These are phyloP conservation scores for Drosophila tropicalis DNA, from an alignment of 1,140 invertebrate genomes.

Conservation along the genomic window DNA sequence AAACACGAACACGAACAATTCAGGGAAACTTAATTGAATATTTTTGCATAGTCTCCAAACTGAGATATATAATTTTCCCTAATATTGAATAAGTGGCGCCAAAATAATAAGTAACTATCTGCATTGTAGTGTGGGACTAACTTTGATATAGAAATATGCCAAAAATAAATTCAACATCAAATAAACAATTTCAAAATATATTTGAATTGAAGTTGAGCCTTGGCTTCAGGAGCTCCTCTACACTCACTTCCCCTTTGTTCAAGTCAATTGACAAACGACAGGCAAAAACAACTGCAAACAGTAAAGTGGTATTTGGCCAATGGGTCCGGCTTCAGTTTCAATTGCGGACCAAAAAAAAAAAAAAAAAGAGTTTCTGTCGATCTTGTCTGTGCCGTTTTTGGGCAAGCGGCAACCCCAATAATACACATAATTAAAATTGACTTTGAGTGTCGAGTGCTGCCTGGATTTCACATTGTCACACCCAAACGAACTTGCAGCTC, in stretches of 20 bases:
- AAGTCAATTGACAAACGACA: constrained; percentile 65
- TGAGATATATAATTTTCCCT: neutral
- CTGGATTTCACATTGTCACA: constrained; percentile 59
- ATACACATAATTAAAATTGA: constrained; percentile 81
- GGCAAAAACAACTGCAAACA: constrained; percentile 41
- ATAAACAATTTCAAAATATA: no score
- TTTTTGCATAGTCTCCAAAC: constrained; percentile 6
- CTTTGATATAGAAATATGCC: no score
- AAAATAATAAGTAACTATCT: constrained; percentile 49
- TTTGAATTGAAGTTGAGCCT: neutral
- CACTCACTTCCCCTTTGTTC: neutral
- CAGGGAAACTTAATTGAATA: constrained; percentile 4
- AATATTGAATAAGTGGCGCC: constrained; percentile 21
- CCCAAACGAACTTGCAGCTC: constrained; percentile 39
- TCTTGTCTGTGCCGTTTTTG: constrained; percentile 70
- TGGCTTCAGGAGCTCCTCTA: constrained; percentile 1
- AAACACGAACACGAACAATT: neutral
- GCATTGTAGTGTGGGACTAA: no score
- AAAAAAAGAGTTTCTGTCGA: constrained; percentile 15
- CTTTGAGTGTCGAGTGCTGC: constrained; percentile 71
- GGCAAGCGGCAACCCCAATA: constrained; percentile 51
- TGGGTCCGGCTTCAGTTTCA: constrained; percentile 12
- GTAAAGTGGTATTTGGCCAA: constrained; percentile 10
- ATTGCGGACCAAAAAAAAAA: neutral
- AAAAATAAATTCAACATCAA: no score